phyloP scores from a whole-genome alignment of 2,888 invertebrate species.

The Cyaniris semiargus region DNA sequence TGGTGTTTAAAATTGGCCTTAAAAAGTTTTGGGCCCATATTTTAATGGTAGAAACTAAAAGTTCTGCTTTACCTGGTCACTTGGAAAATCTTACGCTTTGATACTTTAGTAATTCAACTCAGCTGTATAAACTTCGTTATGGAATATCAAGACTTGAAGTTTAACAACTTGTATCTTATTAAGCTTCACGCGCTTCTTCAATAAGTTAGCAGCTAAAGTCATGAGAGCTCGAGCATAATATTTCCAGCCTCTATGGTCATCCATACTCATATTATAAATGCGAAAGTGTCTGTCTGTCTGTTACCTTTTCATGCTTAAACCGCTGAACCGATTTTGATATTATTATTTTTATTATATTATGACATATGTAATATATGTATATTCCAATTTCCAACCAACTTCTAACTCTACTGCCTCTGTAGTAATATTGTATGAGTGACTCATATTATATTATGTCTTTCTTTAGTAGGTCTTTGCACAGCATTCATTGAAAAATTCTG shows the following conservation, averaged over 20 bases:
- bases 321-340: too few relatives aligned
- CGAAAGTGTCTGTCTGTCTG: too few relatives aligned
- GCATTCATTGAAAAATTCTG: slow-evolving; percentile 15
- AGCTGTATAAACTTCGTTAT: background rate
- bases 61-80: background rate
- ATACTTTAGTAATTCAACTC: background rate
- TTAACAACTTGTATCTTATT: background rate
- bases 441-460: background rate
- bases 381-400: too few relatives aligned
- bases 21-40: background rate
- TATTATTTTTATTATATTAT: too few relatives aligned
- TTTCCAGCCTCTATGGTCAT: too few relatives aligned
- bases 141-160: background rate
- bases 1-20: background rate
- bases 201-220: background rate
- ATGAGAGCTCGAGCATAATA: background rate
- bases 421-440: background rate
- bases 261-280: too few relatives aligned
- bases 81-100: background rate
- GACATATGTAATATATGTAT: too few relatives aligned
- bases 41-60: background rate
- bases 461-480: background rate
- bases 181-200: background rate
- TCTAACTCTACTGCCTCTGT: too few relatives aligned
- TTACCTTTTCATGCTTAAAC: too few relatives aligned